Percentiles rank a stretch among this genome's conserved stretches.
Conservation (phyloP, 2,113 vertebrate species). For the Amazona guildingii region DNA sequence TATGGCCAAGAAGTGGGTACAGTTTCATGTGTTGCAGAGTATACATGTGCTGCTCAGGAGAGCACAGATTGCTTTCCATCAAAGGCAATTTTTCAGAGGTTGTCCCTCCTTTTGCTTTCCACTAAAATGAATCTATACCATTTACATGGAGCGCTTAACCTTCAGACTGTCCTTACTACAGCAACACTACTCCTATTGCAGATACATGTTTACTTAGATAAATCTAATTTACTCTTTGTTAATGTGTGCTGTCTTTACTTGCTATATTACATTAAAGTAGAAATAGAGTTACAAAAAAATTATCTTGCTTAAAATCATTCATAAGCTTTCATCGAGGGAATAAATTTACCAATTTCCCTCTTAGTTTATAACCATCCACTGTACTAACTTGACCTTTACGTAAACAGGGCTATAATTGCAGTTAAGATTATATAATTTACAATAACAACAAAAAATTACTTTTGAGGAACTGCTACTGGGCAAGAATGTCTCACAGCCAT, state of each 20-base stretch:
- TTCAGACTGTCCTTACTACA: constrained; percentile 80
- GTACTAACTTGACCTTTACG: constrained; percentile 82
- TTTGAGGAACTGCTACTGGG: constrained; percentile 74
- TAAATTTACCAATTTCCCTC: constrained; percentile 76
- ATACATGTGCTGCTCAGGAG: constrained; percentile 53
- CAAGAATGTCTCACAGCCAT: constrained; percentile 75
- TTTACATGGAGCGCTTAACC: constrained; percentile 74
- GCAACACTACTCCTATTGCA: constrained; percentile 69
- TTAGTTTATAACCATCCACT: constrained; percentile 76
- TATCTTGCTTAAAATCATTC: constrained; percentile 80
- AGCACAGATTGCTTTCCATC: constrained; percentile 63
- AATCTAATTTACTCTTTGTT: constrained; percentile 86
- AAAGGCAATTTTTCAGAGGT: constrained; percentile 64
- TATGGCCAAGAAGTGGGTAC: not conserved
- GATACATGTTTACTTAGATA: constrained; percentile 81
- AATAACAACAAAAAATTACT: constrained; percentile 84
- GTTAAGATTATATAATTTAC: constrained; percentile 82
- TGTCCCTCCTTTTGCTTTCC: constrained; percentile 67
- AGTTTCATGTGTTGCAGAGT: constrained; percentile 21
- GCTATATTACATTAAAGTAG: constrained; percentile 83
- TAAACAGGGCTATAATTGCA: constrained; percentile 80
- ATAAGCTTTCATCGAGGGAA: constrained; percentile 78
- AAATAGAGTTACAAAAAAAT: constrained; percentile 84
- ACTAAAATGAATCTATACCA: constrained; percentile 58
- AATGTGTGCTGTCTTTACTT: constrained; percentile 80